These are phyloP conservation scores for Dolichopus griseipennis DNA, from an alignment of 2,888 invertebrate species.

Conservation along the genomic window DNA sequence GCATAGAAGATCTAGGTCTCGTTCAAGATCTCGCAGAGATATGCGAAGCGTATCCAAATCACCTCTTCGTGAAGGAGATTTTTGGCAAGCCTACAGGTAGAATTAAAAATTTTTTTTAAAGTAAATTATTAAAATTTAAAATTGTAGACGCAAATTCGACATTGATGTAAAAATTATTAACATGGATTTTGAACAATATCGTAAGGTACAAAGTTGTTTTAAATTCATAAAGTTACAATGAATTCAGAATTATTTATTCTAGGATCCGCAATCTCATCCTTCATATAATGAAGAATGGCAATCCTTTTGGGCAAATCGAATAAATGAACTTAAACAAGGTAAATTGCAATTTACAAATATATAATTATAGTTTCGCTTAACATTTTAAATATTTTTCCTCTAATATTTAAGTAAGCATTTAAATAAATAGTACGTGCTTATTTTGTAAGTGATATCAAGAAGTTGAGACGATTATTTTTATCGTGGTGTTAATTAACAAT, in stretches of 20 bases:
- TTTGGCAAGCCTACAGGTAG: slow-evolving; percentile 37
- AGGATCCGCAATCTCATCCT: slow-evolving; percentile 78
- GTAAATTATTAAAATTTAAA: not conserved
- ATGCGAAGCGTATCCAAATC: slow-evolving; percentile 27
- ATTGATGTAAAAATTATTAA: slow-evolving; percentile 18
- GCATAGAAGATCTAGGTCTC: slow-evolving; percentile 22
- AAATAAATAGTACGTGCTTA: no score
- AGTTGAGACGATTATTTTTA: no score
- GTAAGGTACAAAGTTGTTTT: not conserved
- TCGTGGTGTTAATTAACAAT: no score
- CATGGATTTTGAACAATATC: slow-evolving; percentile 47
- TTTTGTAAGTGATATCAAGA: no score
- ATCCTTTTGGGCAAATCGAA: slow-evolving; percentile 74
- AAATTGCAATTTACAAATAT: not conserved
- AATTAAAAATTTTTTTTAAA: not conserved
- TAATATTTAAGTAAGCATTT: no score
- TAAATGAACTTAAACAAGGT: slow-evolving; percentile 53
- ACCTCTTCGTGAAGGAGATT: slow-evolving; percentile 32
- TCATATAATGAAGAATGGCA: slow-evolving; percentile 81
- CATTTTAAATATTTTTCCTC: no score
- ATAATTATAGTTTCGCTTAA: not conserved
- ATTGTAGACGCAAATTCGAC: slow-evolving; percentile 19
- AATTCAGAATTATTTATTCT: slow-evolving; percentile 49
- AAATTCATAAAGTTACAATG: slow-evolving; percentile 33
- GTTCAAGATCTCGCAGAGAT: slow-evolving; percentile 16